phyloP scores from a whole-genome alignment of 64 coral and sea anemone species.

The Dendrophyllia cribrosa region DNA sequence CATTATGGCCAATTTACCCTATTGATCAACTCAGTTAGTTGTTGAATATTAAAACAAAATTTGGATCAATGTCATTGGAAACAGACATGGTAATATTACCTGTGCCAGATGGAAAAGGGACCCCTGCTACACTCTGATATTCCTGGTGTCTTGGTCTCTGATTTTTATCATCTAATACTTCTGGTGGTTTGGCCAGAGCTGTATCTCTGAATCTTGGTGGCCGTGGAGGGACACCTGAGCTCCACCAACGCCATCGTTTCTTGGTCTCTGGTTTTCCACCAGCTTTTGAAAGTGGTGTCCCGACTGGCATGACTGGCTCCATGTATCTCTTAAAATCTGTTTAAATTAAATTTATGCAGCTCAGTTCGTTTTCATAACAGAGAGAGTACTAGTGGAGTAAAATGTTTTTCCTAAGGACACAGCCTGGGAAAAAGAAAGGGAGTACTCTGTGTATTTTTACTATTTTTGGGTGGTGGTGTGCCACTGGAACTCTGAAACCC shows the following conservation, averaged over 20 bases:
- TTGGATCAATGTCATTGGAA: not conserved
- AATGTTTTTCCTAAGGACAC: too few relatives aligned
- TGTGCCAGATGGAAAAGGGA: slow-evolving; percentile 77
- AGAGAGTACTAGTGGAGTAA: too few relatives aligned
- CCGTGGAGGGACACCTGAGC: slow-evolving; percentile 70
- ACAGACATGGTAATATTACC: slow-evolving; percentile 19
- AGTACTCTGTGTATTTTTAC: too few relatives aligned
- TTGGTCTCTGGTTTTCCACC: slow-evolving; percentile 71
- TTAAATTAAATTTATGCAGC: not conserved
- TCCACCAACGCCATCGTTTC: slow-evolving; percentile 88
- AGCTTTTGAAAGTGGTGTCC: slow-evolving; percentile 72
- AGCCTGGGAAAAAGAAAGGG: too few relatives aligned
- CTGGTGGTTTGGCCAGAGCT: slow-evolving; percentile 76
- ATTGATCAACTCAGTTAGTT: too few relatives aligned
- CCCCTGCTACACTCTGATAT: slow-evolving; percentile 82
- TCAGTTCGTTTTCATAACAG: too few relatives aligned
- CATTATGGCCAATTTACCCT: too few relatives aligned
- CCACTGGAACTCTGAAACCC: too few relatives aligned
- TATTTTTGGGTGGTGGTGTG: too few relatives aligned
- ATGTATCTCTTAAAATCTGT: slow-evolving; percentile 71
- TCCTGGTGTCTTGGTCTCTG: slow-evolving; percentile 86
- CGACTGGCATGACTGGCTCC: slow-evolving; percentile 43
- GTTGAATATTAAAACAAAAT: not conserved
- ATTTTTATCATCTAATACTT: slow-evolving; percentile 56
- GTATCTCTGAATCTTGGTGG: slow-evolving; percentile 92